Percentiles rank a stretch among this genome's conserved stretches.
These are phyloP conservation scores for Semotilus atromaculatus DNA, from an alignment of 2,797 vertebrate genomes.

Conservation along the genomic window DNA sequence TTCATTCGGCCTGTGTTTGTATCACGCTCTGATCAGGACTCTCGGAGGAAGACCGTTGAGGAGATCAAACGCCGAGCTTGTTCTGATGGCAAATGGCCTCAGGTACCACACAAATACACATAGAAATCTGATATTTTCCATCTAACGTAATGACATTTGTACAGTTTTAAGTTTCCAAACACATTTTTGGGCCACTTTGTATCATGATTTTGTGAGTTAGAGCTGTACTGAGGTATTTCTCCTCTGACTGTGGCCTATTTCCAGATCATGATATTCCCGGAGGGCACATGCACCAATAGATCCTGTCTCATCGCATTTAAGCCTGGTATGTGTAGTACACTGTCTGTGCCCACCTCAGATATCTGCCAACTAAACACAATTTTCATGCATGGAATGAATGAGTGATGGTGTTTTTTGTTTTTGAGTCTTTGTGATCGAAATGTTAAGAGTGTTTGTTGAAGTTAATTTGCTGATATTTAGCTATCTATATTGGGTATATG, in stretches of 20 bases:
- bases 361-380: background rate
- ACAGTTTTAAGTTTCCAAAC: background rate
- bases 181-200: background rate
- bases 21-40: conserved; percentile 94
- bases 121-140: background rate
- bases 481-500: background rate
- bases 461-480: background rate
- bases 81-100: conserved; percentile 92
- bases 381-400: no score
- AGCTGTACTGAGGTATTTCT: background rate
- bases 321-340: conserved; percentile 82
- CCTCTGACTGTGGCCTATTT: conserved; percentile 43
- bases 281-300: conserved; percentile 97
- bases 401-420: no score
- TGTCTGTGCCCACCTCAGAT: conserved; percentile 13
- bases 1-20: conserved; percentile 96
- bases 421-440: no score
- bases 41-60: conserved; percentile 94
- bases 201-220: background rate
- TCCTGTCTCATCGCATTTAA: conserved; percentile 98
- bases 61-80: conserved; percentile 92
- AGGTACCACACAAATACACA: conserved; percentile 76
- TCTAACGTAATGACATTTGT: background rate
- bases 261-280: conserved; percentile 99
- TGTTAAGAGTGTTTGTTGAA: background rate